Conservation (phyloP, 1,140 invertebrate genomes). For the Sinonovacula constricta region DNA sequence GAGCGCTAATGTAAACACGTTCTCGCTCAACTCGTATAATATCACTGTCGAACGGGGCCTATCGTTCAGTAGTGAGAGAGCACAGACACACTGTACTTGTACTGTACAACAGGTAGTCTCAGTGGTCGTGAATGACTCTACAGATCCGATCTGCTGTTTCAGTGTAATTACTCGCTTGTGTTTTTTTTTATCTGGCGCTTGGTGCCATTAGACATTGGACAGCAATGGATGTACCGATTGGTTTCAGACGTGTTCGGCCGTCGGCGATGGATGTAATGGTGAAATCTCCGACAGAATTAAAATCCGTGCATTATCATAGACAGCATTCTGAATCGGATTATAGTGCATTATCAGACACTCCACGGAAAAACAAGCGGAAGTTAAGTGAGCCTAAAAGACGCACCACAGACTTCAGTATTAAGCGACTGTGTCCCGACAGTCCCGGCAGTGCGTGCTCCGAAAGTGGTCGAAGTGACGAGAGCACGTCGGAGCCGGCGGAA, state of each 20-base stretch:
- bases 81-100: no score
- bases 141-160: no score
- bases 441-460: slow-evolving; percentile 70
- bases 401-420: slow-evolving; percentile 72
- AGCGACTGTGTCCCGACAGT: slow-evolving; percentile 74
- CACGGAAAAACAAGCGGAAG: slow-evolving; percentile 83
- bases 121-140: no score
- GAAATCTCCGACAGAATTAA: slow-evolving; percentile 49
- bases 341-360: slow-evolving; percentile 56
- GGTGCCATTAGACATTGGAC: slow-evolving; percentile 1
- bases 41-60: no score
- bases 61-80: no score
- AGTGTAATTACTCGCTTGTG: no score
- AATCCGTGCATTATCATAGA: slow-evolving; percentile 33
- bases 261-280: slow-evolving; percentile 25
- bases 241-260: slow-evolving; percentile 8
- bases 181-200: no score
- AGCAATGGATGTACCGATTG: not conserved
- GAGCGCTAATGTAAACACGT: slow-evolving; percentile 46
- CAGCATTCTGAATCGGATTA: slow-evolving; percentile 39
- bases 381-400: slow-evolving; percentile 84
- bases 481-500: slow-evolving; percentile 45
- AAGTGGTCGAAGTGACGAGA: slow-evolving; percentile 69
- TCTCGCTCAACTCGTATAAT: slow-evolving; percentile 45
- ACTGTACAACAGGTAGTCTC: no score